Conservation (phyloP, 2,888 invertebrate species). For the Coleophora deauratella region DNA sequence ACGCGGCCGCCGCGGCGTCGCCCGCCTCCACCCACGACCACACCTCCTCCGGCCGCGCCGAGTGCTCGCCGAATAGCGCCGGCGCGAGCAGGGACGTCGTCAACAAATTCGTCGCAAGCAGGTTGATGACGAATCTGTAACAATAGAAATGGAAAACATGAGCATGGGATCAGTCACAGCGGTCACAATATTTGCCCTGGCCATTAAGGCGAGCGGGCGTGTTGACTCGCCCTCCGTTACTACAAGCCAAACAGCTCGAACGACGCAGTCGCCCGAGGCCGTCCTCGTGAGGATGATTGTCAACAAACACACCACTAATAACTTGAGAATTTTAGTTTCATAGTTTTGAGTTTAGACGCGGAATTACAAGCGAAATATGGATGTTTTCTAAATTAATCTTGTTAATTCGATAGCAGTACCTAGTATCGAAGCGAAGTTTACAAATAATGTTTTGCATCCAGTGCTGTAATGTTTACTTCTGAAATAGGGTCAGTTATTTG, state of each 20-base stretch:
- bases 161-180: slow-evolving; percentile 3
- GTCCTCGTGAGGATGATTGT: neutral
- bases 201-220: slow-evolving; percentile 1
- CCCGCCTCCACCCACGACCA: slow-evolving; percentile 72
- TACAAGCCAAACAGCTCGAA: slow-evolving; percentile 10
- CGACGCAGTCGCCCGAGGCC: slow-evolving; percentile 4
- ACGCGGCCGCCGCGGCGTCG: slow-evolving; percentile 67
- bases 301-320: slow-evolving; percentile 1
- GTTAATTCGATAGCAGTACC: slow-evolving; percentile 1
- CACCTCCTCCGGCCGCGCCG: slow-evolving; percentile 71
- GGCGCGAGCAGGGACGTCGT: slow-evolving; percentile 66
- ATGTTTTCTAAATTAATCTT: slow-evolving; percentile 13
- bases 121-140: slow-evolving; percentile 79
- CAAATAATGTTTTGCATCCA: slow-evolving; percentile 15
- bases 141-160: slow-evolving; percentile 33
- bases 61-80: slow-evolving; percentile 71
- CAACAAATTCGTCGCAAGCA: slow-evolving; percentile 63
- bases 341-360: slow-evolving; percentile 15
- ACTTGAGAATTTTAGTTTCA: slow-evolving; percentile 3
- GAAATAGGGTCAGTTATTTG: neutral
- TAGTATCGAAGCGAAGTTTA: slow-evolving; percentile 16
- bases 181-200: slow-evolving; percentile 19
- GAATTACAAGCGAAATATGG: slow-evolving; percentile 17
- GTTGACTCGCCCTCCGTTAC: slow-evolving; percentile 15
- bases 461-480: slow-evolving; percentile 2